phyloP scores from a whole-genome alignment of 2,888 invertebrate species.

The Synanthedon formicaeformis region DNA sequence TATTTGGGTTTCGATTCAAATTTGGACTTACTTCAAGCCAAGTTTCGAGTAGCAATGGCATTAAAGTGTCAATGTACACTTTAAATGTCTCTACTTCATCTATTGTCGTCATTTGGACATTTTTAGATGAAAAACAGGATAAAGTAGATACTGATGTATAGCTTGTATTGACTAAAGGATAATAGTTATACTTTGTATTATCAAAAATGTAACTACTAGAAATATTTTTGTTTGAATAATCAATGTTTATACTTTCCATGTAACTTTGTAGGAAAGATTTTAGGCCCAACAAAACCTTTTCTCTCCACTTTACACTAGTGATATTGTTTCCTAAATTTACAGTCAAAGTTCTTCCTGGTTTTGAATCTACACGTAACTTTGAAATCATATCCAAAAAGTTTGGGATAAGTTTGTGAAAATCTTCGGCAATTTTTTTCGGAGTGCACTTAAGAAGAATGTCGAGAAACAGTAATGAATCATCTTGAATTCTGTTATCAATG shows the following conservation, averaged over 20 bases:
- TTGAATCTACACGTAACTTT: slow-evolving; percentile 73
- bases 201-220: slow-evolving; percentile 29
- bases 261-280: slow-evolving; percentile 59
- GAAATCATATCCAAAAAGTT: slow-evolving; percentile 90
- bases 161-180: slow-evolving; percentile 37
- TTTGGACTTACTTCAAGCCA: slow-evolving; percentile 84
- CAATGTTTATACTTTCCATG: slow-evolving; percentile 32
- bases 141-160: slow-evolving; percentile 43
- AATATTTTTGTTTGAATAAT: slow-evolving; percentile 13
- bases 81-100: slow-evolving; percentile 66
- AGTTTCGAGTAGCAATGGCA: slow-evolving; percentile 84
- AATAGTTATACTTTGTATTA: slow-evolving; percentile 28
- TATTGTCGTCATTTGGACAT: slow-evolving; percentile 31
- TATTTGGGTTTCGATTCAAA: slow-evolving; percentile 36
- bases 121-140: slow-evolving; percentile 52
- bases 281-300: slow-evolving; percentile 79
- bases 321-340: slow-evolving; percentile 78
- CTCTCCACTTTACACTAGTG: slow-evolving; percentile 83
- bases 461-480: slow-evolving; percentile 83
- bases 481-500: slow-evolving; percentile 82
- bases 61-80: slow-evolving; percentile 74
- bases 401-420: slow-evolving; percentile 78
- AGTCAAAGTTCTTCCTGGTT: slow-evolving; percentile 76
- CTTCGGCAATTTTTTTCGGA: slow-evolving; percentile 74
- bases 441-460: slow-evolving; percentile 80